phyloP scores from a whole-genome alignment of 2,113 vertebrate genomes.

The Illadopsis cleaveri region DNA sequence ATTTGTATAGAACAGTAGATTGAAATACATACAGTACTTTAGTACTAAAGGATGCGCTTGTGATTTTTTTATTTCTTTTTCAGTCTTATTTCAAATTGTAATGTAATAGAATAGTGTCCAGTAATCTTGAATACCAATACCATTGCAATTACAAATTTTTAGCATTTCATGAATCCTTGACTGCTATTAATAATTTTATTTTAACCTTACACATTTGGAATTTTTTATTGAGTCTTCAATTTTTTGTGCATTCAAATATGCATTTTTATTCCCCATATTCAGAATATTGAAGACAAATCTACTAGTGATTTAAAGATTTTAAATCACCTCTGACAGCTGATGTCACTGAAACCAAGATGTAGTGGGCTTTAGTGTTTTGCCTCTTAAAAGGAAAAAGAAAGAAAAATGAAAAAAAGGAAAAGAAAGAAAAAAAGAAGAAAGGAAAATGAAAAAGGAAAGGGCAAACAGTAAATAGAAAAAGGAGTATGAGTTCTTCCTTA shows the following conservation, averaged over 20 bases:
- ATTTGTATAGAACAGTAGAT: background rate
- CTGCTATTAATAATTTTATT: background rate
- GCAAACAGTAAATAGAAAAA: background rate
- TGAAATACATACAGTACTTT: background rate
- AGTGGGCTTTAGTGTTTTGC: background rate
- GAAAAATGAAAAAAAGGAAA: background rate
- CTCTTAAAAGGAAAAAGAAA: background rate
- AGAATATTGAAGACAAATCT: background rate
- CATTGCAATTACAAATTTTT: background rate
- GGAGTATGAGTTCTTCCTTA: background rate
- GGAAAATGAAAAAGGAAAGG: background rate
- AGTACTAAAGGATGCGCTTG: background rate
- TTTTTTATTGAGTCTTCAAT: background rate
- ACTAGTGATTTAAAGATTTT: background rate
- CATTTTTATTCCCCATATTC: background rate
- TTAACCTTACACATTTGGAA: background rate
- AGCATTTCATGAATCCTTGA: background rate
- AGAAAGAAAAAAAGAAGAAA: background rate
- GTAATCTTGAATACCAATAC: background rate
- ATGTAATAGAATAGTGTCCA: background rate
- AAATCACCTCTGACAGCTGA: background rate
- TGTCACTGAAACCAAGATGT: background rate
- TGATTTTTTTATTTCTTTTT: background rate
- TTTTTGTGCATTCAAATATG: background rate
- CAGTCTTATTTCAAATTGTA: background rate